phyloP scores from a whole-genome alignment of 2,888 invertebrate genomes.

The Punctoribates punctum region DNA sequence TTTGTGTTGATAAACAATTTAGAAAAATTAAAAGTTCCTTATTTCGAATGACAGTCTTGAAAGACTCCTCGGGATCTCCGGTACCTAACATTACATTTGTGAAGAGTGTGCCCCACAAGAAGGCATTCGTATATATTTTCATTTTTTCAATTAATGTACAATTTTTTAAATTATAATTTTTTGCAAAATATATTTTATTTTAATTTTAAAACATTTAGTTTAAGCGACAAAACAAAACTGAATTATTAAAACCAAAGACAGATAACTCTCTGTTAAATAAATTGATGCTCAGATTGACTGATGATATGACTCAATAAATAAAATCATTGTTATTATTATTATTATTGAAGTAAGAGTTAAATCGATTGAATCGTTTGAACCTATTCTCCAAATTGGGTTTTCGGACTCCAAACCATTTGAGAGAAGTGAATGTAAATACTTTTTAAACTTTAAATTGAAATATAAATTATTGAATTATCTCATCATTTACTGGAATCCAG shows the following conservation, averaged over 20 bases:
- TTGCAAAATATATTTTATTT: not conserved
- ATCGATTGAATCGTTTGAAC: not conserved
- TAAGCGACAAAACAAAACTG: slow-evolving; percentile 10
- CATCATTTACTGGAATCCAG: slow-evolving; percentile 11
- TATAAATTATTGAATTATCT: slow-evolving; percentile 31
- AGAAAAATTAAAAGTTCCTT: slow-evolving; percentile 21
- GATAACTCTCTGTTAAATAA: slow-evolving; percentile 26
- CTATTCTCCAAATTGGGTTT: too few species aligned
- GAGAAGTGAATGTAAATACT: not conserved
- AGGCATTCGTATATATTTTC: not conserved
- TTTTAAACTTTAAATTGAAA: slow-evolving; percentile 29
- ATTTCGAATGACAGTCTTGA: not conserved
- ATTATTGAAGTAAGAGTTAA: not conserved
- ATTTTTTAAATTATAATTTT: slow-evolving; percentile 6
- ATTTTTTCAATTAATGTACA: slow-evolving; percentile 24
- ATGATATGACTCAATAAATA: slow-evolving; percentile 29
- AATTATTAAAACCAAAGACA: slow-evolving; percentile 33
- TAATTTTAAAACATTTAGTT: slow-evolving; percentile 4
- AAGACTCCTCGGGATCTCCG: not conserved
- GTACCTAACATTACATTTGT: not conserved
- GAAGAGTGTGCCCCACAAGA: slow-evolving; percentile 2
- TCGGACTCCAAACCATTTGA: too few species aligned
- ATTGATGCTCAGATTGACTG: slow-evolving; percentile 20
- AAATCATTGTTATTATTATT: slow-evolving; percentile 20
- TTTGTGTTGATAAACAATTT: slow-evolving; percentile 22